Conservation (phyloP, 2,888 invertebrate species). For the Galerucella pusilla region DNA sequence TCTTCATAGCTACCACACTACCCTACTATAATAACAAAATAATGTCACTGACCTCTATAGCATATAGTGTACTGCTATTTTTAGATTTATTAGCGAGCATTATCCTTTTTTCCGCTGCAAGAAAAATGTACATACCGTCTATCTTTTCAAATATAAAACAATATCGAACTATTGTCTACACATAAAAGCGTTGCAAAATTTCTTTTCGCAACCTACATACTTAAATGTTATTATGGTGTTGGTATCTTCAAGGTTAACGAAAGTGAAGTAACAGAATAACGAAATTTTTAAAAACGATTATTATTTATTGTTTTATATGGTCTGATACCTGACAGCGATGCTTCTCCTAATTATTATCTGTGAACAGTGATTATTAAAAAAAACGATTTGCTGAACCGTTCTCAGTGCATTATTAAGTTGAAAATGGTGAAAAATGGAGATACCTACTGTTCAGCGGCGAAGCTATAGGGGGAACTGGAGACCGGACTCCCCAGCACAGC, state of each 20-base stretch:
- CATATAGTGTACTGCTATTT: too few species aligned
- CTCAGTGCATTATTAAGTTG: too few species aligned
- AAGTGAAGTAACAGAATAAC: conserved; percentile 19
- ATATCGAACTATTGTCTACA: conserved; percentile 5
- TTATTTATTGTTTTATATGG: conserved; percentile 1
- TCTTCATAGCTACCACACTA: too few species aligned
- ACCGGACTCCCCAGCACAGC: too few species aligned
- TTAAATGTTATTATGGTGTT: conserved; percentile 17
- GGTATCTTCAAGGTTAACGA: conserved; percentile 26
- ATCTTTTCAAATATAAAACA: not conserved
- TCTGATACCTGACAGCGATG: conserved; percentile 24
- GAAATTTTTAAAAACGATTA: conserved; percentile 13
- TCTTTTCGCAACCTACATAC: conserved; percentile 15
- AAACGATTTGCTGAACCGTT: not conserved
- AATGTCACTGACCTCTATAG: too few species aligned
- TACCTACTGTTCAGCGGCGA: too few species aligned
- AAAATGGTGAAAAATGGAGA: too few species aligned
- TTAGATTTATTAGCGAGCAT: too few species aligned
- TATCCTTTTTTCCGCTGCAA: too few species aligned
- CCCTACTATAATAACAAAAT: too few species aligned
- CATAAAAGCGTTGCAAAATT: conserved; percentile 3
- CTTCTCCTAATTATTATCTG: conserved; percentile 10
- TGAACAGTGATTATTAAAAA: not conserved
- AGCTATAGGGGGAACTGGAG: too few species aligned
- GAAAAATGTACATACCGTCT: not conserved